Base-by-base conservation (phyloP, 53 echinoderm and acorn worm genomes). In the Antedon mediterranea region DNA sequence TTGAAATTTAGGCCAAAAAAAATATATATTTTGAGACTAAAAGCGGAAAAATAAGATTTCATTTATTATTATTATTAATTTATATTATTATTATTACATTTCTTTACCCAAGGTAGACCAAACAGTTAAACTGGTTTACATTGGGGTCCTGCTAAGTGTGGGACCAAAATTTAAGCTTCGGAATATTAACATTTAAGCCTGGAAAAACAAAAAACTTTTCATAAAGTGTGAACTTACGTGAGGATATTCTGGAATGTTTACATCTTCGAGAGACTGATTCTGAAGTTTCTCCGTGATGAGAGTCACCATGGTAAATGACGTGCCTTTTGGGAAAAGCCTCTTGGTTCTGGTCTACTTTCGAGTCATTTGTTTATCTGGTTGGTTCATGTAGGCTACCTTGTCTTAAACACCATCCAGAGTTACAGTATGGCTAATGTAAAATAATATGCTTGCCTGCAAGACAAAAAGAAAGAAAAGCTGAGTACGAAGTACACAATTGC, bases 191-290 rank as follows among this genome's bases (percentile, higher is more conserved):
- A n/a, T n/a, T n/a, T n/a, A n/a, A n/a, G n/a, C n/a, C n/a, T 41
- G 41, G 41, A 41, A 41, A 41, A 41, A 41, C 41, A n/a, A n/a
- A n/a, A n/a, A n/a, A n/a, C n/a, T n/a, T n/a, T n/a, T n/a, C n/a
- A n/a, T n/a, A n/a, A n/a, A n/a, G n/a, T n/a, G 57, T 2, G 2
- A 57, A 2, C 57, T 57, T 57, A 57, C 57, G 57, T 57, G 57
- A 57, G 57, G 11, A 57, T 15, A 57, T 15, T 73, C 85, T 76
- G 91, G 88, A 86, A 89, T 86, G 84, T 86, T 91, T 43, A 91
- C 91, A 89, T 91, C 91, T 86, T 91, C 91, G 71, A 91, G 82
- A 72, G 91, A 91, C 79, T 91, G 91, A 75, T 91, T 91, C 83
- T 89, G 89, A 83, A 91, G 81, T 77, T 91, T 86, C 76, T 91